Evolutionary conservation across 2,113 vertebrate genomes (phyloP).

Genomic region (Osmerus mordax): DNA sequence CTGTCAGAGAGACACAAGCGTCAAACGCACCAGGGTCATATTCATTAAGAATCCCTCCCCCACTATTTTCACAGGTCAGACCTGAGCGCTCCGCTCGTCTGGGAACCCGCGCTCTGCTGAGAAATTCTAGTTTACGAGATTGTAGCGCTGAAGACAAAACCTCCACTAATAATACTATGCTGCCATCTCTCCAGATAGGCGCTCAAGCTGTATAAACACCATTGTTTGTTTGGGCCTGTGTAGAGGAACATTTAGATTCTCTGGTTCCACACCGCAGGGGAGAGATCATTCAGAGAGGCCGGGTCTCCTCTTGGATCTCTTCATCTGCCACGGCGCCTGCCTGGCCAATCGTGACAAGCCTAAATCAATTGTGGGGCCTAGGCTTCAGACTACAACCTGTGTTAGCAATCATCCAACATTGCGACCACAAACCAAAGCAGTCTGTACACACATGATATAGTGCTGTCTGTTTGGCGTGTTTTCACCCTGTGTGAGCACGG

Average conservation of each 20-base stretch:
- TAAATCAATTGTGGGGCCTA: background rate
- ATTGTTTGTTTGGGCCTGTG: slow-evolving; percentile 4
- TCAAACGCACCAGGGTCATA: too few relatives aligned
- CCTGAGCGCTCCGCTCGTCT: too few relatives aligned
- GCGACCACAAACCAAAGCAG: slow-evolving; percentile 4
- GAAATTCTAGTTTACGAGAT: too few relatives aligned
- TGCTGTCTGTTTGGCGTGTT: too few relatives aligned
- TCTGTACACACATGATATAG: background rate
- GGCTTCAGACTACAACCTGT: background rate
- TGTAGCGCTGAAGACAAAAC: background rate
- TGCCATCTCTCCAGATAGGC: background rate
- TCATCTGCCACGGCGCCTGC: background rate
- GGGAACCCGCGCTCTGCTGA: too few relatives aligned
- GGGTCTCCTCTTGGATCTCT: background rate
- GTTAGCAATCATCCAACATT: background rate
- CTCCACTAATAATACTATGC: background rate
- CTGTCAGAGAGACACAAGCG: too few relatives aligned
- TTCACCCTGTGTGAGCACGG: too few relatives aligned
- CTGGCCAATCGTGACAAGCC: background rate
- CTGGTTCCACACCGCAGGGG: background rate
- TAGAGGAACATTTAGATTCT: background rate
- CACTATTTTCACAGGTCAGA: too few relatives aligned
- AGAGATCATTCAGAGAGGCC: background rate
- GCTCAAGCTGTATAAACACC: background rate
- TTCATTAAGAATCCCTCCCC: too few relatives aligned